A percentile compares a stretch with the other conserved stretches of the same genome.
phyloP scores from a whole-genome alignment of 2,888 invertebrate genomes.

The Tolmerus cingulatus region DNA sequence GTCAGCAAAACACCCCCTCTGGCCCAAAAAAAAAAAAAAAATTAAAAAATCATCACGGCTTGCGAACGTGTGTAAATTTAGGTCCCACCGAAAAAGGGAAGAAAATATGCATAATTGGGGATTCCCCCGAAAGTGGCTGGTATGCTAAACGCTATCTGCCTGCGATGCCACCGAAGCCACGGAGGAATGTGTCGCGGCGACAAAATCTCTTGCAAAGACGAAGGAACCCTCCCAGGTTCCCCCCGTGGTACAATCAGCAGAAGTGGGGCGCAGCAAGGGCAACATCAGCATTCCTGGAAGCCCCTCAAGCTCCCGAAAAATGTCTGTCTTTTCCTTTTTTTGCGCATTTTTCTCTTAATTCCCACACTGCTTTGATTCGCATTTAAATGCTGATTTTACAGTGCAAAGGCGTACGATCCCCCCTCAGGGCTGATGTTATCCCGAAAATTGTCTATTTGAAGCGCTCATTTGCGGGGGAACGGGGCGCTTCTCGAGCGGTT shows the following conservation, averaged over 20 bases:
- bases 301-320: background rate
- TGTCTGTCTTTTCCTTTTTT: background rate
- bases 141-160: background rate
- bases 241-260: background rate
- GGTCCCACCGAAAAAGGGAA: background rate
- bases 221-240: background rate
- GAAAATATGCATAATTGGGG: constrained; percentile 24
- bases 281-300: constrained; percentile 21
- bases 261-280: background rate
- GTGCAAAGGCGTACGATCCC: constrained; percentile 30
- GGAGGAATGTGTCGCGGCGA: background rate
- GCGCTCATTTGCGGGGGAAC: constrained; percentile 11
- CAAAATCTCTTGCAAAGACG: constrained; percentile 2
- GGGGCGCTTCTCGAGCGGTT: background rate
- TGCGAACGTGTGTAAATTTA: background rate
- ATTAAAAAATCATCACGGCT: background rate
- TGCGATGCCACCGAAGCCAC: background rate
- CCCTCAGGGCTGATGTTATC: constrained; percentile 42
- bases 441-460: constrained; percentile 43
- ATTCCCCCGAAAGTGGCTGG: constrained; percentile 18
- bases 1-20: constrained; percentile 11
- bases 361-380: constrained; percentile 30
- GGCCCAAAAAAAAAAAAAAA: background rate
- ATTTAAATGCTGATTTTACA: constrained; percentile 45
- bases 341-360: constrained; percentile 16